Conservation (phyloP, 2,888 invertebrate genomes). For the Oscheius sp. region DNA sequence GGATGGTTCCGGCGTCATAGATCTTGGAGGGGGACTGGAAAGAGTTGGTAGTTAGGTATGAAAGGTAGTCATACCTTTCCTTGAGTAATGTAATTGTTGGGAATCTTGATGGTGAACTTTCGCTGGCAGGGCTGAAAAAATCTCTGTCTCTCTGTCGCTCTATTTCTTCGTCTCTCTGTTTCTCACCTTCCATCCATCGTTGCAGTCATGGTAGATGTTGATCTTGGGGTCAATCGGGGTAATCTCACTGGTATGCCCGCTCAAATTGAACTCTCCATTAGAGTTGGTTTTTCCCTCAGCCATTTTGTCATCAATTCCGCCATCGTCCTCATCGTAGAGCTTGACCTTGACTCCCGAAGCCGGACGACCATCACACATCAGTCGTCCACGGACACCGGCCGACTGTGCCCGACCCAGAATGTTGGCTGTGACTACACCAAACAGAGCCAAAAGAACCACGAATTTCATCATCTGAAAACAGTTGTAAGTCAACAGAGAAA, state of each 20-base stretch:
- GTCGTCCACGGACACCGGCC: slow-evolving; percentile 34
- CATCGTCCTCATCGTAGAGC: slow-evolving; percentile 38
- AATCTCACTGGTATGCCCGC: slow-evolving; percentile 34
- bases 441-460: slow-evolving; percentile 6
- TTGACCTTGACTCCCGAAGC: slow-evolving; percentile 5
- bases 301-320: slow-evolving; percentile 43
- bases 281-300: slow-evolving; percentile 42
- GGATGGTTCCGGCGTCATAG: slow-evolving; percentile 65
- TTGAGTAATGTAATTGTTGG: slow-evolving; percentile 56
- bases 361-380: slow-evolving; percentile 28
- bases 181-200: slow-evolving; percentile 53
- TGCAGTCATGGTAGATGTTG: slow-evolving; percentile 56
- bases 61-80: slow-evolving; percentile 40
- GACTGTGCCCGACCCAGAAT: slow-evolving; percentile 35
- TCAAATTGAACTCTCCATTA: slow-evolving; percentile 40
- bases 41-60: no score
- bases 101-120: slow-evolving; percentile 62
- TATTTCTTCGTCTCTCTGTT: background rate
- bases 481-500: background rate
- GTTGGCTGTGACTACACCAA: slow-evolving; percentile 23
- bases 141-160: background rate
- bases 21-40: slow-evolving; percentile 39
- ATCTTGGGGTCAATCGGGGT: slow-evolving; percentile 56
- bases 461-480: slow-evolving; percentile 11
- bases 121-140: slow-evolving; percentile 59